Percentiles rank a stretch among this genome's conserved stretches.
These are phyloP conservation scores for Syncerus caffer DNA, from an alignment of 2,797 vertebrate species.

Conservation along the genomic window DNA sequence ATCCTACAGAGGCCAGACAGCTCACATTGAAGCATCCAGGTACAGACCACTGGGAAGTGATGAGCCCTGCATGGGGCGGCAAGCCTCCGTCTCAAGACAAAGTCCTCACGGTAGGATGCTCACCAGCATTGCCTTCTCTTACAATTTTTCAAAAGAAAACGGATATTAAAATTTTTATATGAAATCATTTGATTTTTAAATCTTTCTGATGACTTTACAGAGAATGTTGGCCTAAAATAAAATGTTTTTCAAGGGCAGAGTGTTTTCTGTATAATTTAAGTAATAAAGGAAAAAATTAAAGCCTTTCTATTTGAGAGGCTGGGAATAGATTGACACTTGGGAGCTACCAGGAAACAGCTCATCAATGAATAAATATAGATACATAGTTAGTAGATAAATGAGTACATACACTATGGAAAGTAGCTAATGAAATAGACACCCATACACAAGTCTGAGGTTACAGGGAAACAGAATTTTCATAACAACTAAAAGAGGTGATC, in stretches of 20 bases:
- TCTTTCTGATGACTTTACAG: background rate
- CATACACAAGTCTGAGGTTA: background rate
- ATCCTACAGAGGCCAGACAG: background rate
- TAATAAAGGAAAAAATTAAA: slow-evolving; percentile 7
- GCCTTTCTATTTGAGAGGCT: background rate
- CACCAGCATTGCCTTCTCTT: background rate
- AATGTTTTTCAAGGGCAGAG: background rate
- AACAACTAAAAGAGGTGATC: background rate
- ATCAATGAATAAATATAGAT: background rate
- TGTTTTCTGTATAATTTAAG: background rate
- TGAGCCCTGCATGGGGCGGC: accelerated
- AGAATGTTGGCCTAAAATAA: background rate
- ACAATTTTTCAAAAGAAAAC: background rate
- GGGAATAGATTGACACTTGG: background rate
- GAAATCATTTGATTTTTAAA: background rate
- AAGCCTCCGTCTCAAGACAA: too few species aligned
- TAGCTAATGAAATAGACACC: background rate
- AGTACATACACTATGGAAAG: background rate
- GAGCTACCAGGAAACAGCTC: background rate
- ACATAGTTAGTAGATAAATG: background rate
- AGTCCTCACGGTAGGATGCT: background rate
- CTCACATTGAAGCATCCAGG: background rate
- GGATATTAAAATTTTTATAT: background rate
- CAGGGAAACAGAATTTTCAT: background rate
- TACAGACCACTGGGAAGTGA: background rate